Percentiles rank a stretch among this genome's conserved stretches.
Conservation (phyloP, 2,888 invertebrate genomes). For the Cyaniris semiargus region DNA sequence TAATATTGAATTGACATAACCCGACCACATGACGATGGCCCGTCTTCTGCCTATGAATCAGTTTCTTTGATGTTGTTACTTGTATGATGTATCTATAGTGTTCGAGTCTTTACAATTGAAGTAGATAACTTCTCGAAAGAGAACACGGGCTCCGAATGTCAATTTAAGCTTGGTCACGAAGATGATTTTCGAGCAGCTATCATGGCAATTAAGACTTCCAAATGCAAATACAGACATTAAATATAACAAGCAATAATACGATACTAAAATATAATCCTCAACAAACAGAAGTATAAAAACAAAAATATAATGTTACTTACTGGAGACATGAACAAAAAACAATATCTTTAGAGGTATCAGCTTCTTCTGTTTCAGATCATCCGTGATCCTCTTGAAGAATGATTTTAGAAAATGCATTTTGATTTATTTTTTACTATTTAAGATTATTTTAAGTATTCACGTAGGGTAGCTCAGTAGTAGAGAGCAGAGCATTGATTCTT, state of each 20-base stretch:
- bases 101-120: not conserved
- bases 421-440: not conserved
- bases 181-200: too few species aligned
- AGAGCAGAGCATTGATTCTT: constrained; percentile 49
- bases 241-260: not conserved
- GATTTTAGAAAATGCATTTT: constrained; percentile 81
- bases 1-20: too few species aligned
- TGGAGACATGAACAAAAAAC: constrained; percentile 89
- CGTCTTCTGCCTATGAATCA: too few species aligned
- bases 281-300: not conserved
- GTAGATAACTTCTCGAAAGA: not conserved
- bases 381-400: constrained; percentile 83
- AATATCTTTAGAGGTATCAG: constrained; percentile 86
- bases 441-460: not conserved
- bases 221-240: not conserved
- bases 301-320: constrained; percentile 76
- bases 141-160: not conserved
- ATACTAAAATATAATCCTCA: not conserved
- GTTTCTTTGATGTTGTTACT: too few species aligned
- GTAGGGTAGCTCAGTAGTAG: constrained; percentile 9
- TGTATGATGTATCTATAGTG: not conserved
- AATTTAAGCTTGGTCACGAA: not conserved
- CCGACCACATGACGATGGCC: too few species aligned
- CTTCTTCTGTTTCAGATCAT: constrained; percentile 86
- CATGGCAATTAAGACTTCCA: too few species aligned